A percentile compares a stretch with the other conserved stretches of the same genome.
Evolutionary conservation across 2,113 vertebrate species (phyloP).

Genomic region (Pseudolaguvia tuberculata): DNA sequence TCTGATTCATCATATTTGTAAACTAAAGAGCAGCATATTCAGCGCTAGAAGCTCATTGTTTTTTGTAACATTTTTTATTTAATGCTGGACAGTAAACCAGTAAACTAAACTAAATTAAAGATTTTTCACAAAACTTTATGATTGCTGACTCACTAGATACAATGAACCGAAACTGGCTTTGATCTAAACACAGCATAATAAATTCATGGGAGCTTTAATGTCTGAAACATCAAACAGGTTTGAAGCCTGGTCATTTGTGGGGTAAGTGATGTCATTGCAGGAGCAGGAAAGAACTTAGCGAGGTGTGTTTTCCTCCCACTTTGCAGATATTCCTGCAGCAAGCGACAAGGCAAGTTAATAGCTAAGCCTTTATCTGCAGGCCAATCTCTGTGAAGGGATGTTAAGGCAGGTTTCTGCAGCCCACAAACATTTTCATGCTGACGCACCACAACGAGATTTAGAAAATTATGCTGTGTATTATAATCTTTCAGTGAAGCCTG

Average conservation of each 20-base stretch:
- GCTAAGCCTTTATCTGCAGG: slow-evolving; percentile 38
- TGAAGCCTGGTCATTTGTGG: slow-evolving; percentile 3
- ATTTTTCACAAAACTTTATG: background rate
- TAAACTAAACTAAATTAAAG: slow-evolving; percentile 11
- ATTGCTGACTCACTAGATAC: slow-evolving; percentile 3
- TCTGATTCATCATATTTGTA: too few species aligned
- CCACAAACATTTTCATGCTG: slow-evolving; percentile 28
- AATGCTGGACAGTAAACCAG: background rate
- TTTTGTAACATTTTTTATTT: background rate
- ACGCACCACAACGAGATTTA: slow-evolving; percentile 5
- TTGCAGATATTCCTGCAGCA: slow-evolving; percentile 18
- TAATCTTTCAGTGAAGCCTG: background rate
- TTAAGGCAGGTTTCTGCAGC: slow-evolving; percentile 28
- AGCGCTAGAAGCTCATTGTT: background rate
- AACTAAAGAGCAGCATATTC: background rate
- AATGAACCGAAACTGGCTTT: slow-evolving; percentile 31
- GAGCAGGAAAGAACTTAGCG: slow-evolving; percentile 18
- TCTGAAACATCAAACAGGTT: slow-evolving; percentile 35
- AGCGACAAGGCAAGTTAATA: slow-evolving; percentile 40
- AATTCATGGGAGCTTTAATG: slow-evolving; percentile 28
- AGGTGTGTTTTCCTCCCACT: slow-evolving; percentile 30
- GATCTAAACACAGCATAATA: slow-evolving; percentile 18
- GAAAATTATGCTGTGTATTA: background rate
- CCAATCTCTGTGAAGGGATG: slow-evolving; percentile 36
- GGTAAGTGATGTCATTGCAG: slow-evolving; percentile 12